A percentile compares a stretch with the other conserved stretches of the same genome.
phyloP scores from a whole-genome alignment of 2,888 invertebrate genomes.

The Leucophenga montana region DNA sequence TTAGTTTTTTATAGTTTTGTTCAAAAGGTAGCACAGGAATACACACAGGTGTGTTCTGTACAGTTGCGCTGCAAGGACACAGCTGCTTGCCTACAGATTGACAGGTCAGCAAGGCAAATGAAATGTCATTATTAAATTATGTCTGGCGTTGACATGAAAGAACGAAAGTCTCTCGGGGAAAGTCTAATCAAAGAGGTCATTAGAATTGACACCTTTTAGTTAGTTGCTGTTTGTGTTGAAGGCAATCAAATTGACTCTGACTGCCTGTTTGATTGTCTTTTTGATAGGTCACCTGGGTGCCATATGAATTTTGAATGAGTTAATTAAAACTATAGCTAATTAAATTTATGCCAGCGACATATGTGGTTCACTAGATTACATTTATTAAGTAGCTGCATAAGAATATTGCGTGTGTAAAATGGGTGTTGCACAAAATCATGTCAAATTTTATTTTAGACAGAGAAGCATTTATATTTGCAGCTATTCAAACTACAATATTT shows the following conservation, averaged over 20 bases:
- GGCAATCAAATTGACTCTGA: slow-evolving; percentile 4
- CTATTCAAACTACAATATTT: too few relatives aligned
- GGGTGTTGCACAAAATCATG: too few relatives aligned
- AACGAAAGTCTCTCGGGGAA: background rate
- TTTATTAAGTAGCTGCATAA: too few relatives aligned
- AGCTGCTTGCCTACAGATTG: slow-evolving; percentile 39
- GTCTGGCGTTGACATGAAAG: slow-evolving; percentile 52
- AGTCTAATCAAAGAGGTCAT: slow-evolving; percentile 60
- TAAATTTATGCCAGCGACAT: slow-evolving; percentile 37
- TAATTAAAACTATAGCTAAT: slow-evolving; percentile 51
- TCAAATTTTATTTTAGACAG: too few relatives aligned
- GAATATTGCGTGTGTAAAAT: too few relatives aligned
- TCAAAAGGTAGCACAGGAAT: background rate
- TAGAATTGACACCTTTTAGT: slow-evolving; percentile 46
- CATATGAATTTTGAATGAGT: slow-evolving; percentile 42
- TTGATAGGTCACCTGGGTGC: slow-evolving; percentile 35
- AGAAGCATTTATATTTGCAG: too few relatives aligned
- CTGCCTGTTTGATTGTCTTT: slow-evolving; percentile 40
- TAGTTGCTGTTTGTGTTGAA: background rate
- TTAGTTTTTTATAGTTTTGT: slow-evolving; percentile 13
- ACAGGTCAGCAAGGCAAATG: slow-evolving; percentile 36
- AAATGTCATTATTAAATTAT: slow-evolving; percentile 36
- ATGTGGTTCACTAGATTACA: background rate
- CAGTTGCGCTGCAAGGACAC: slow-evolving; percentile 24
- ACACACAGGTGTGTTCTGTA: slow-evolving; percentile 30